Percentiles rank a stretch among this genome's conserved stretches.
Evolutionary conservation across 2,888 invertebrate species (phyloP).

Genomic region (Apodemia zela): DNA sequence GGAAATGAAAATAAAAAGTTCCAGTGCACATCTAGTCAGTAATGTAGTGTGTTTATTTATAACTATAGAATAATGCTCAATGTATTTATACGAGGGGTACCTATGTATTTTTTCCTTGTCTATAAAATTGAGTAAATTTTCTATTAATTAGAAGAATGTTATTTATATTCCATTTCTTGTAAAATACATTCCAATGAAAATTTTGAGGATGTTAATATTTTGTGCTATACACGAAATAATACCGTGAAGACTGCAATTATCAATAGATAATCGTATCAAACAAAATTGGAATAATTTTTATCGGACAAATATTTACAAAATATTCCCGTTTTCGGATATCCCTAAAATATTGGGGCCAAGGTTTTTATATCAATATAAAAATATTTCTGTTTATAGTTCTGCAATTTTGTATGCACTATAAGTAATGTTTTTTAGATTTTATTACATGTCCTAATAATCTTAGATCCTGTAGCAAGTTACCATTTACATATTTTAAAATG

Average conservation of each 20-base stretch:
- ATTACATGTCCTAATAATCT: constrained; percentile 23
- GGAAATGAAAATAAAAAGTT: constrained; percentile 30
- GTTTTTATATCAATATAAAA: constrained; percentile 52
- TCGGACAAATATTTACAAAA: constrained; percentile 49
- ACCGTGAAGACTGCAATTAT: constrained; percentile 63
- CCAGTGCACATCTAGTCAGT: constrained; percentile 54
- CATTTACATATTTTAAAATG: not conserved
- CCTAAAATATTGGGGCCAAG: constrained; percentile 74
- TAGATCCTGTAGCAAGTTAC: not conserved
- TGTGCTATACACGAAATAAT: constrained; percentile 38
- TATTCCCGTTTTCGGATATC: constrained; percentile 64
- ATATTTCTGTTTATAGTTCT: constrained; percentile 22
- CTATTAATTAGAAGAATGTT: constrained; percentile 47
- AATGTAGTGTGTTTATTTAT: constrained; percentile 66
- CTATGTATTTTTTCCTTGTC: constrained; percentile 50
- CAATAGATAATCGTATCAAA: constrained; percentile 54
- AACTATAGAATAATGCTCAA: constrained; percentile 75
- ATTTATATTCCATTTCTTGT: constrained; percentile 53
- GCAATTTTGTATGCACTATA: constrained; percentile 24
- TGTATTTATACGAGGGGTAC: constrained; percentile 61
- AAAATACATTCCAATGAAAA: constrained; percentile 56
- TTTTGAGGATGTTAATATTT: constrained; percentile 50
- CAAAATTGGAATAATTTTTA: constrained; percentile 51
- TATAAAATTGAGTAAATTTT: constrained; percentile 49
- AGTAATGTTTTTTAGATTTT: constrained; percentile 26